Base-by-base conservation (phyloP, 2,797 vertebrate genomes). In the Gymnodraco acuticeps region DNA sequence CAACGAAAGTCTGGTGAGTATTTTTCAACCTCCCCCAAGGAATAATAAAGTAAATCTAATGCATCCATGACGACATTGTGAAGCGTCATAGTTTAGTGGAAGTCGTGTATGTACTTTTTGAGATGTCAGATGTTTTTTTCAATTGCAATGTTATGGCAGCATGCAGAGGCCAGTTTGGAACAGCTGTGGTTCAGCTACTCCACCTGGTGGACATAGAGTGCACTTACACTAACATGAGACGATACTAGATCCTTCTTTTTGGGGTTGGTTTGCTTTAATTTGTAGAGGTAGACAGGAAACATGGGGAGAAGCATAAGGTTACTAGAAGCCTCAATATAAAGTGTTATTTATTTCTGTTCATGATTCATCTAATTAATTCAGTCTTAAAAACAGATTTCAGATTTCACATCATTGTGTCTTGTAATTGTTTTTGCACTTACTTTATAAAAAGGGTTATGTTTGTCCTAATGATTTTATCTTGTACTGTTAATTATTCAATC, bases 1-100 rank as follows among this genome's bases (percentile, higher is more conserved):
- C 72, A 93, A 81, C 41, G 92, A 96, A 23, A 78, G 70, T 23
- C 75, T 87, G 94, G 98, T 98, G 85, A 97, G 96, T 56, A 10
- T 27, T 10, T 46, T 42, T 31, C 19, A 13, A 23, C 8, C 10
- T 6, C 3, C 17, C 17, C 38, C 3, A 16, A 19, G 11, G 46
- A 6, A 38, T 38, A 9, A 9, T 20, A 27, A 62, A 46, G 16
- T 10, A 1, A 43, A 11, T 51, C 2, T 46, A 16, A 47, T 17
- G 33, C 33, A 38, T 38, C 33, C 33, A 38, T 38, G 33, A 9
- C 1, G 3, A 7, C 2, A 27, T n/a, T 75, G 3, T 19, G 3
- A 46, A 55, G 10, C 33, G 3, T 0, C 4, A 52, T 20, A 1
- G 3, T 31, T 31, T 0, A 15, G 38, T 23, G 20, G 46, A 58